A percentile compares a stretch with the other conserved stretches of the same genome.
Conservation (phyloP, 2,797 vertebrate genomes). For the Gila robusta region DNA sequence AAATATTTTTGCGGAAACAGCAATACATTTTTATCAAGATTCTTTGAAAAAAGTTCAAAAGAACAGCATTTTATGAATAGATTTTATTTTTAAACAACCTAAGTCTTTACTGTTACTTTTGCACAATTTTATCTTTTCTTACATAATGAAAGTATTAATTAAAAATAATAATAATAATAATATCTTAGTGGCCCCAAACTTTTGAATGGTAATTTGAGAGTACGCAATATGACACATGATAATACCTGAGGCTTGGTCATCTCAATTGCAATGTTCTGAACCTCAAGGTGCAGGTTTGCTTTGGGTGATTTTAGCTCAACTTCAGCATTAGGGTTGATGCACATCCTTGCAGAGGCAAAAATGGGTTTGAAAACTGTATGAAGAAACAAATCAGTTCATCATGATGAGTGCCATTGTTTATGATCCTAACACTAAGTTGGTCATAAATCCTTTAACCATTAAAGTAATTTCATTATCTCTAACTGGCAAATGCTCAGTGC, state of each 20-base stretch:
- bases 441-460: not conserved
- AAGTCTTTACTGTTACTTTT: not conserved
- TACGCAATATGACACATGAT: not conserved
- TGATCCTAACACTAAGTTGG: not conserved
- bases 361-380: conserved; percentile 91
- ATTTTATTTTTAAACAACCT: not conserved
- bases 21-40: not conserved
- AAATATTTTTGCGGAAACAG: not conserved
- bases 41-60: not conserved
- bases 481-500: not conserved
- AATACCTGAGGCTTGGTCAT: conserved; percentile 90
- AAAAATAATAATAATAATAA: not conserved
- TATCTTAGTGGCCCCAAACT: not conserved
- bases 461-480: not conserved
- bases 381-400: conserved; percentile 15
- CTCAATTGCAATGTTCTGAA: conserved; percentile 93
- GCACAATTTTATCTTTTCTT: not conserved
- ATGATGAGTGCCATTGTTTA: not conserved
- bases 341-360: conserved; percentile 91
- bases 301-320: conserved; percentile 88
- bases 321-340: conserved; percentile 91
- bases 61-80: not conserved
- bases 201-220: not conserved
- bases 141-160: not conserved
- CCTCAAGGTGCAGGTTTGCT: conserved; percentile 86